phyloP scores from a whole-genome alignment of 1,140 invertebrate genomes.

The Anastatus disparis region DNA sequence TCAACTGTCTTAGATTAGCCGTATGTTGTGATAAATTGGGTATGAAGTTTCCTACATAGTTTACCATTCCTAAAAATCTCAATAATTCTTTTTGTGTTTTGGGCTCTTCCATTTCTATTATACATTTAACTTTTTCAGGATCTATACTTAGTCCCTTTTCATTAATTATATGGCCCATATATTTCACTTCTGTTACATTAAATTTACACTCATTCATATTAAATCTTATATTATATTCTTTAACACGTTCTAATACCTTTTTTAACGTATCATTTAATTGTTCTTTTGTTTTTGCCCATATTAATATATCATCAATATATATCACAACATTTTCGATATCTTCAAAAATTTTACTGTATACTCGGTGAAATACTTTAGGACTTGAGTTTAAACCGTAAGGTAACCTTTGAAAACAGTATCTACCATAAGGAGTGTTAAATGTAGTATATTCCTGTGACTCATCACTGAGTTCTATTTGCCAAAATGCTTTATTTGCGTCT shows the following conservation, averaged over 20 bases:
- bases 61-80: slow-evolving; percentile 53
- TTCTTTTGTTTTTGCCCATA: slow-evolving; percentile 46
- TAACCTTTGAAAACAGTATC: slow-evolving; percentile 45
- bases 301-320: slow-evolving; percentile 57
- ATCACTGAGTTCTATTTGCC: slow-evolving; percentile 47
- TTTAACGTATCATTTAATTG: slow-evolving; percentile 51
- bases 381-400: slow-evolving; percentile 52
- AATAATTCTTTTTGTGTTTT: slow-evolving; percentile 45
- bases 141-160: slow-evolving; percentile 57
- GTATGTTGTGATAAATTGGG: slow-evolving; percentile 38
- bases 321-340: slow-evolving; percentile 52
- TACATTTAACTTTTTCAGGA: slow-evolving; percentile 45
- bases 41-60: slow-evolving; percentile 50
- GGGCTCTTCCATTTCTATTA: slow-evolving; percentile 45
- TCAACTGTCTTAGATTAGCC: slow-evolving; percentile 38
- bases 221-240: slow-evolving; percentile 49
- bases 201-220: slow-evolving; percentile 55
- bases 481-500: slow-evolving; percentile 54
- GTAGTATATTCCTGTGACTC: slow-evolving; percentile 45
- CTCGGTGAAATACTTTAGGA: slow-evolving; percentile 53
- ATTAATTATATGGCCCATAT: slow-evolving; percentile 59
- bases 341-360: slow-evolving; percentile 48
- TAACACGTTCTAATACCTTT: slow-evolving; percentile 49
- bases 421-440: slow-evolving; percentile 49
- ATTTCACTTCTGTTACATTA: slow-evolving; percentile 48